These are phyloP conservation scores for Tokudaia tokunoshimensis DNA, from an alignment of 2,797 vertebrate genomes.

Conservation along the genomic window DNA sequence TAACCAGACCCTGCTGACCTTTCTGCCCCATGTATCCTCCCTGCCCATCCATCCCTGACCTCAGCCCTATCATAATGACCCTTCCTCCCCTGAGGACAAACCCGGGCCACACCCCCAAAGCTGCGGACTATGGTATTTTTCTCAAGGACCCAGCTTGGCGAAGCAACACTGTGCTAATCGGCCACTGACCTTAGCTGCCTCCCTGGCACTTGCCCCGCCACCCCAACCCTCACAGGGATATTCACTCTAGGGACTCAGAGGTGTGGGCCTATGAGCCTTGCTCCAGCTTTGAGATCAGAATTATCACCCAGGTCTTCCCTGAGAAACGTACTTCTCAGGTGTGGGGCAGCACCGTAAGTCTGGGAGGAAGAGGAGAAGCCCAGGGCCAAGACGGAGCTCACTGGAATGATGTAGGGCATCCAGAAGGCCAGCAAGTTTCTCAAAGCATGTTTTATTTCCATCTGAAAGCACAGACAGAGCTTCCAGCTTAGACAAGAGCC, in stretches of 20 bases:
- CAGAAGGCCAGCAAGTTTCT: neutral
- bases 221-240: neutral
- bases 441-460: neutral
- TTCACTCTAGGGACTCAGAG: neutral
- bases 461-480: neutral
- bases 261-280: slow-evolving; percentile 22
- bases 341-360: neutral
- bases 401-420: neutral
- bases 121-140: neutral
- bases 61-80: neutral
- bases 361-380: slow-evolving; percentile 30
- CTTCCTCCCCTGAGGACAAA: neutral
- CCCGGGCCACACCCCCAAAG: neutral
- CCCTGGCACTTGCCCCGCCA: accelerated
- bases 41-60: neutral
- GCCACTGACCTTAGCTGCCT: neutral
- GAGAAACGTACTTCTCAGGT: neutral
- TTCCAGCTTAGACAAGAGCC: neutral
- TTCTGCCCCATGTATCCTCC: neutral
- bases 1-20: slow-evolving; percentile 24
- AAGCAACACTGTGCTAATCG: neutral
- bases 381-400: neutral
- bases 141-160: neutral
- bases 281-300: slow-evolving; percentile 43
- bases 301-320: neutral